Evolutionary conservation across 2,888 invertebrate genomes (phyloP), one percentile per base, ranked within the genome.

Genomic region (Cephus pygmeus): DNA sequence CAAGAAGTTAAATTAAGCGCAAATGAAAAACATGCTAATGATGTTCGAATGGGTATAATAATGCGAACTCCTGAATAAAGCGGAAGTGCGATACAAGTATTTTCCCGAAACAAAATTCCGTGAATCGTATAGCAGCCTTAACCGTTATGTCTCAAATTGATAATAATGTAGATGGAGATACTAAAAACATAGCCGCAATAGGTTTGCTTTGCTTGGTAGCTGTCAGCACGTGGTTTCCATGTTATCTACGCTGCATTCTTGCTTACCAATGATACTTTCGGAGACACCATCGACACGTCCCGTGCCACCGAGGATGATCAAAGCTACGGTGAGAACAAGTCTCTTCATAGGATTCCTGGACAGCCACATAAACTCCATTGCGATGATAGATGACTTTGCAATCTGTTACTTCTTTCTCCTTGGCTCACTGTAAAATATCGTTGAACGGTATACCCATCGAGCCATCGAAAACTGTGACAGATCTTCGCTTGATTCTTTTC

Each of bases 211-310:
- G 56, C 6, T 9, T 9, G 56, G 56, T 6, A 56, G 56, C 23
- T 56, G 9, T 23, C 23, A 56, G 15, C 9, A 9, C 23, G 9
- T 23, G 9, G 1, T 56, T 56, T 56, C 56, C 9, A 23, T 56
- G 56, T 56, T 2, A 23, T 56, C 56, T 23, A 23, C 9, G 9
- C 23, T 23, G 3, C 15, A 71, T 71, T 11, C 69, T 33, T 69
- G 84, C 88, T 87, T 81, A 90, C 90, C 89, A 86, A 87, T 88
- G 83, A 90, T 90, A 83, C 88, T 90, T 80, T 90, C 90, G 79
- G 89, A 87, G 75, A 85, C 86, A 75, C 84, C 86, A 77, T 83
- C 82, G 85, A 87, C 89, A 69, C 77, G 85, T 73, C 80, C 82
- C 69, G 81, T 76, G 76, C 83, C 80, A 77, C 85, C 81, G 34